Base-by-base conservation (phyloP, 2,113 vertebrate genomes). In the Hypomesus transpacificus region DNA sequence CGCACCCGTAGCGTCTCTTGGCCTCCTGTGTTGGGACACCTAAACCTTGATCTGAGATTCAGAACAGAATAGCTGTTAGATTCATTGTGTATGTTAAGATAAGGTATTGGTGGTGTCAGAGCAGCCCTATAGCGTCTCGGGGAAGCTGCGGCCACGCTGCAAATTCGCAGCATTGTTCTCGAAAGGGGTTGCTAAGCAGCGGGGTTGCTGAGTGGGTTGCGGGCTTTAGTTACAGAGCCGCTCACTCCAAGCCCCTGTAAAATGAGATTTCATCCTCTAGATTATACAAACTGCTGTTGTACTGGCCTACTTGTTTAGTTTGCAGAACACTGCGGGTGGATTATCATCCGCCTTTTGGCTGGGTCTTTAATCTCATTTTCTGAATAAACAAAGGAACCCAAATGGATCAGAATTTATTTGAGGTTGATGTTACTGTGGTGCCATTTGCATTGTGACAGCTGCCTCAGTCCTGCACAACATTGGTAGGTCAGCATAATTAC, bases 141-240 rank as follows among this genome's bases (percentile, higher is more conserved):
- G 80, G 84, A 86, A 86, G 85, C 84, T 86, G 85, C 70, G 85
- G 87, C 87, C 86, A 87, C 69, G 84, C 87, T 89, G 88, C 78
- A 84, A 89, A 90, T 91, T 88, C 86, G 60, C 80, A 86, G 71
- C 82, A 85, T 88, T 89, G 87, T 90, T 86, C 81, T 87, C 82
- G 64, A 84, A 87, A 87, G 85, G 85, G 87, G 91, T 92, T 92
- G 91, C 91, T 92, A 91, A 90, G 91, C 90, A 91, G 91, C 89
- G 61, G 20, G 71, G 89, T 84, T 85, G 79, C 82, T 85, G 88
- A 90, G 90, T 89, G 87, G 86, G 86, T 89, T 75, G 65, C 64
- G 68, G 61, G 46, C 59, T 68, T 65, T 70, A 77, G 72, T 80
- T 80, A 65, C 71, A 58, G 58, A 24, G 14, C 16, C 24, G 60